Conservation (phyloP, 1,140 invertebrate species). For the Phymorhynchus buccinoides region DNA sequence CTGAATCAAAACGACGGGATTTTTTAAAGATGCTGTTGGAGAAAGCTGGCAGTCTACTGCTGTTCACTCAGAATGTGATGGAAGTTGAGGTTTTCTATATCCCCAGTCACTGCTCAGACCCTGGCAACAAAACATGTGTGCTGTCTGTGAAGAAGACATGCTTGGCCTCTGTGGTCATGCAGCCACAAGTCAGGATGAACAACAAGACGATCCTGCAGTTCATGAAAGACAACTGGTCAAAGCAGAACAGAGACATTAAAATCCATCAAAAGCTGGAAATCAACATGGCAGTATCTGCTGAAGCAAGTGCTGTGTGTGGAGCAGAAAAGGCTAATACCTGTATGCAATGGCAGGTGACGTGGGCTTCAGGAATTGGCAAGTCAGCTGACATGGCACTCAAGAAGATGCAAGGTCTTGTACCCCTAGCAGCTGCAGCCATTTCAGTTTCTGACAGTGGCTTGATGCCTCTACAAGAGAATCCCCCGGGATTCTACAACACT, state of each 20-base stretch:
- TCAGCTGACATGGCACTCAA: neutral
- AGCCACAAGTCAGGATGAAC: neutral
- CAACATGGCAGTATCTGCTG: neutral
- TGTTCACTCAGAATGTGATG: slow-evolving; percentile 69
- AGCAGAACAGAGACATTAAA: neutral
- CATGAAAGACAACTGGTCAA: neutral
- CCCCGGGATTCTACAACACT: slow-evolving; percentile 32
- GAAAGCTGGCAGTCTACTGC: slow-evolving; percentile 58
- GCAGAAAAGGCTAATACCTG: neutral
- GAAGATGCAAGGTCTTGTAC: slow-evolving; percentile 3
- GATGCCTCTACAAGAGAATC: slow-evolving; percentile 6
- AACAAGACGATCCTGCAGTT: neutral
- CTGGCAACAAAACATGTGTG: slow-evolving; percentile 30
- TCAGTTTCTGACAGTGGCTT: neutral
- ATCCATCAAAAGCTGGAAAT: slow-evolving; percentile 24
- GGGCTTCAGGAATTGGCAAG: slow-evolving; percentile 46
- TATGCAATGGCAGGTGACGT: slow-evolving; percentile 49
- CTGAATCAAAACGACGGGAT: no score
- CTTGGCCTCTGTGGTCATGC: neutral
- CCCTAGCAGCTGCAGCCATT: slow-evolving; percentile 16
- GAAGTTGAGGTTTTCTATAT: slow-evolving; percentile 63
- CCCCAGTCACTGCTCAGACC: slow-evolving; percentile 4
- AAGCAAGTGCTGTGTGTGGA: slow-evolving; percentile 1
- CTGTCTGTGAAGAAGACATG: slow-evolving; percentile 38
- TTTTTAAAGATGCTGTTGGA: slow-evolving; percentile 62